A percentile compares a stretch with the other conserved stretches of the same genome.
Conservation (phyloP, 2,797 vertebrate genomes). For the Tokudaia muenninki region DNA sequence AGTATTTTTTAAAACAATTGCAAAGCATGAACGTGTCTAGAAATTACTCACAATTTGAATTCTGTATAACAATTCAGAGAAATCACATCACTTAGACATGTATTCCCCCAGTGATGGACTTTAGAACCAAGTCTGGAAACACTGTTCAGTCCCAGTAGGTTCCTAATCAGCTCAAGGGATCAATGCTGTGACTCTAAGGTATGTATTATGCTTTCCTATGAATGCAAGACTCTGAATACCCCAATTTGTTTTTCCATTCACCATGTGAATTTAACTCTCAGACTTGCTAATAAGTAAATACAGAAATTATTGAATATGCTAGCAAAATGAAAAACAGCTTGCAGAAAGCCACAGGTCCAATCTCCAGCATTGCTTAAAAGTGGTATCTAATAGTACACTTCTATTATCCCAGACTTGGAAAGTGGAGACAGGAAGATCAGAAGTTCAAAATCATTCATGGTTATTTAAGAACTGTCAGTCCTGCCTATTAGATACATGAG, state of each 20-base stretch:
- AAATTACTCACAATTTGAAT: slow-evolving; percentile 29
- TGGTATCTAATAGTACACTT: fast-evolving
- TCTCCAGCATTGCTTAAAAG: not conserved
- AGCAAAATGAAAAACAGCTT: slow-evolving; percentile 52
- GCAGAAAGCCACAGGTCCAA: not conserved
- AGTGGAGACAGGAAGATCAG: not conserved
- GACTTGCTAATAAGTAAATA: slow-evolving; percentile 58
- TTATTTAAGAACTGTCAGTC: not conserved
- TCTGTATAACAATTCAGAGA: slow-evolving; percentile 36
- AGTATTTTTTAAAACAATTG: slow-evolving; percentile 27
- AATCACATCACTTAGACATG: not conserved
- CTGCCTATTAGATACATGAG: not conserved
- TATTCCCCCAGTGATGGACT: slow-evolving; percentile 43
- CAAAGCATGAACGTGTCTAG: slow-evolving; percentile 46
- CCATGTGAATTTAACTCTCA: slow-evolving; percentile 64
- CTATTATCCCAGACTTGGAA: not conserved
- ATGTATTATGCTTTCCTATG: slow-evolving; percentile 58
- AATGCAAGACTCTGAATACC: slow-evolving; percentile 65
- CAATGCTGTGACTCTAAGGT: slow-evolving; percentile 67
- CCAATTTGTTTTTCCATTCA: slow-evolving; percentile 48
- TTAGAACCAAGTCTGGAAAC: slow-evolving; percentile 50
- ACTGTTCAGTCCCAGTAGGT: slow-evolving; percentile 56
- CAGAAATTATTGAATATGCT: slow-evolving; percentile 77
- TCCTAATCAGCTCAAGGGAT: slow-evolving; percentile 66
- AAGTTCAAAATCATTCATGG: not conserved